Conservation (phyloP, 2,113 vertebrate species). For the Marcusenius ussheri region DNA sequence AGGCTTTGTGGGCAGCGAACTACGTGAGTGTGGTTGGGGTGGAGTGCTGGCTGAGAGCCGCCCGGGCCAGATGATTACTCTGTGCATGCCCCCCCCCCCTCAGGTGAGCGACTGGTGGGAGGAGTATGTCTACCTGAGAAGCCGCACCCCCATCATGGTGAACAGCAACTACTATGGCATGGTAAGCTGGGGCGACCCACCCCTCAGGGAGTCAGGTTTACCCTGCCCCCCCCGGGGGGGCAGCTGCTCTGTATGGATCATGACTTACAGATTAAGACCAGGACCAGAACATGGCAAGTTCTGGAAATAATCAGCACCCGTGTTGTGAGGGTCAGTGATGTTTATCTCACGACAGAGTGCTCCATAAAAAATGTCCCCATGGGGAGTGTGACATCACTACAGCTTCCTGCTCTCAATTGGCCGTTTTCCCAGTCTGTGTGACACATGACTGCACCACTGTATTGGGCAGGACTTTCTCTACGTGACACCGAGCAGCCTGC, state of each 20-base stretch:
- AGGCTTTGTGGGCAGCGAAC: slow-evolving; percentile 81
- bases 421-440: not conserved
- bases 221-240: not conserved
- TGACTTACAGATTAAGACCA: not conserved
- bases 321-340: not conserved
- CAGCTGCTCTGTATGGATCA: not conserved
- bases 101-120: slow-evolving; percentile 93
- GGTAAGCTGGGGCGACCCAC: slow-evolving; percentile 50
- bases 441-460: not conserved
- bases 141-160: slow-evolving; percentile 72
- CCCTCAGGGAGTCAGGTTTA: not conserved
- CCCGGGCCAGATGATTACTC: not conserved
- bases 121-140: slow-evolving; percentile 76
- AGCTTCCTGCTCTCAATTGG: not conserved
- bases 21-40: slow-evolving; percentile 62
- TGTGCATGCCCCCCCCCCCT: not conserved
- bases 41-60: too few species aligned
- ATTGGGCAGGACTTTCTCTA: slow-evolving; percentile 74
- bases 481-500: slow-evolving; percentile 67
- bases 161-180: slow-evolving; percentile 86
- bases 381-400: not conserved
- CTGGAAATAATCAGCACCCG: not conserved
- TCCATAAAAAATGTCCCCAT: not conserved
- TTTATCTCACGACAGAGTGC: not conserved
- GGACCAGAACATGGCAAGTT: not conserved